phyloP scores from a whole-genome alignment of 2,797 vertebrate species.

The Chromobotia macracanthus region DNA sequence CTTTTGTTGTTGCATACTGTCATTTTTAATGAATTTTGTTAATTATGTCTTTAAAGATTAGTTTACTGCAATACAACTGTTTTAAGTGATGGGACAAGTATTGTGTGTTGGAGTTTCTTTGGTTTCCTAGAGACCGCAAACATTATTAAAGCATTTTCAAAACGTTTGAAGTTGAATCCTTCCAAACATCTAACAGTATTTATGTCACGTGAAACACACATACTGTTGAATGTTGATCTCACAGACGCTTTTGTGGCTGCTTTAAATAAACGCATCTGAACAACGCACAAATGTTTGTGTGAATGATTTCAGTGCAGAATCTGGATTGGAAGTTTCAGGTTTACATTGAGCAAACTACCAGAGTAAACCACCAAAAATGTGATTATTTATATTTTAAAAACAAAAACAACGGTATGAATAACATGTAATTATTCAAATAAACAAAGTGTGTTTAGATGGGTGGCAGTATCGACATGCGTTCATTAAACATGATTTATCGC shows the following conservation, averaged over 20 bases:
- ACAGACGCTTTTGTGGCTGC: no score
- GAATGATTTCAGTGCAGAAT: not conserved
- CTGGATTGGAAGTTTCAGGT: not conserved
- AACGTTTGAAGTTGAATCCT: no score
- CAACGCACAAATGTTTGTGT: not conserved
- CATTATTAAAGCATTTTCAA: no score
- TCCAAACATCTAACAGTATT: no score
- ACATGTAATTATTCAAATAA: not conserved
- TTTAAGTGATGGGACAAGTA: not conserved
- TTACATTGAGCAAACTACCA: not conserved
- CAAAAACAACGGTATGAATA: no score
- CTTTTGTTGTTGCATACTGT: not conserved
- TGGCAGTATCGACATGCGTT: conserved; percentile 27
- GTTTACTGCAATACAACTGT: not conserved
- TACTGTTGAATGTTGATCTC: no score
- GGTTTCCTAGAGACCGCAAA: no score
- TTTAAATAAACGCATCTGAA: not conserved
- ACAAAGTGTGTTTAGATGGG: not conserved
- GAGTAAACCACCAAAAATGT: not conserved
- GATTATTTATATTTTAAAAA: no score
- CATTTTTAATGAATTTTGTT: no score
- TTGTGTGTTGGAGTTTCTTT: not conserved
- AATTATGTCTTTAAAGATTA: no score
- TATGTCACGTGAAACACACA: no score
- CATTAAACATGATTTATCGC: not conserved